Evolutionary conservation across 30 jellyfish, hydroid and myxozoan genomes (phyloP), one percentile per base, ranked within the genome.

Genomic region (Pseudorhiza aurosa): DNA sequence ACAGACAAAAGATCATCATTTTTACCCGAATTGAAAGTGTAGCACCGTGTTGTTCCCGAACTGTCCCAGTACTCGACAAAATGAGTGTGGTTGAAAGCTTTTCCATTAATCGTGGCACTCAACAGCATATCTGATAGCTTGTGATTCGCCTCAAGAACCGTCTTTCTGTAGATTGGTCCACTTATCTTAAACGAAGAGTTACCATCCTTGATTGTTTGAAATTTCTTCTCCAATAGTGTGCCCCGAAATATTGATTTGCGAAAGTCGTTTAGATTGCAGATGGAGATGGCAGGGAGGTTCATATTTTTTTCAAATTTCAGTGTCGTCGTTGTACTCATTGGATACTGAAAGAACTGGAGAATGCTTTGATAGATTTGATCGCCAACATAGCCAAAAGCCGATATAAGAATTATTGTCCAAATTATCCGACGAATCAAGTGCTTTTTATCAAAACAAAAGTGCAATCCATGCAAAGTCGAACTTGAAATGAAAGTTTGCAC

Each of bases 261-360:
- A 42, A 78, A 72, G 71, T 93, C 98, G 80, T 93, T 86, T 8
- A 59, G 30, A 59, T 93, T 93, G 72, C 98, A 93, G 30, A 93
- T 65, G 31, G 98, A 93, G 21, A 93, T 94, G 14, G 98, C 98
- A 4, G 98, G 98, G 35, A 93, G 53, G 8, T 76, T 94, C 31
- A 85, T 33, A 21, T 28, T n/a, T 9, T 42, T 46, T 0, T 65
- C 96, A 65, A 58, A 93, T 11, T 12, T 65, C 4, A 82, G 62
- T 75, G 91, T 93, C 0, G 97, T 87, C 14, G 89, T 83, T 17
- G 98, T 93, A 49, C 82, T 85, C 87, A 93, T 68, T 39, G 98
- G 98, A 65, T 77, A 93, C 2, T 65, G 70, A 46, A 85, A 80
- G 59, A 43, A 93, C 57, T 75, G 78, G 45, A 25, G 67, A 4